Base-by-base conservation (phyloP, 30 jellyfish, hydroid and myxozoan genomes). In the Cassiopea andromeda region DNA sequence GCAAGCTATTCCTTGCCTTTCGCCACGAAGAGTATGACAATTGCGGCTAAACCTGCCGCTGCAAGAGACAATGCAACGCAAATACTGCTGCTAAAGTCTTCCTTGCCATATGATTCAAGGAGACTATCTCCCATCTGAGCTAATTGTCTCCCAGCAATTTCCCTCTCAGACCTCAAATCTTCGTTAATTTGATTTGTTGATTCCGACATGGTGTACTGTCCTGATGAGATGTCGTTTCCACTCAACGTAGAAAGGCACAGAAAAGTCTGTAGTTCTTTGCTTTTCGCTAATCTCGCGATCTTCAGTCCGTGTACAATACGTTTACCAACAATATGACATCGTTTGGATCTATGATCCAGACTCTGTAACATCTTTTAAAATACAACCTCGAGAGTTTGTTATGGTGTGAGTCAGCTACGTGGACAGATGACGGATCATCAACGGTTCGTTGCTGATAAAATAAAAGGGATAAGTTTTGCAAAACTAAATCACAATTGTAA, bases 101-200 rank as follows among this genome's bases (percentile, higher is more conserved):
- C 54, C 45, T 5, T 61, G 85, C 69, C 85, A 48, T 77, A 87
- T 60, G 68, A 76, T 50, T 82, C 80, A 17, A 77, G 79, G 19
- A 87, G 71, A 49, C 71, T 48, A 72, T 87, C 94, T 1, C 94
- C 94, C 48, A 87, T 87, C 44, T 19, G 79, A 14, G 90, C 90
- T 19, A 87, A 81, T 43, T 87, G 94, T 44, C 90, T 79, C 46
- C 73, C 94, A 16, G 48, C 54, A 49, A 69, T 61, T 48, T 47
- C 76, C 38, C 46, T 71, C 66, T 87, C 85, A 0, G 85, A 9
- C 44, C 90, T 48, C 89, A 73, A 48, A 44, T 86, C 93, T 47
- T 89, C 89, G 47, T 86, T 89, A 69, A 86, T 86, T 69, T 85
- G 71, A 49, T 86, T 75, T 7, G 84, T 38, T 59, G 87, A 27